Evolutionary conservation across 2,888 invertebrate genomes (phyloP), one percentile per base, ranked within the genome.

Genomic region (Noctuana brunneofusca): DNA sequence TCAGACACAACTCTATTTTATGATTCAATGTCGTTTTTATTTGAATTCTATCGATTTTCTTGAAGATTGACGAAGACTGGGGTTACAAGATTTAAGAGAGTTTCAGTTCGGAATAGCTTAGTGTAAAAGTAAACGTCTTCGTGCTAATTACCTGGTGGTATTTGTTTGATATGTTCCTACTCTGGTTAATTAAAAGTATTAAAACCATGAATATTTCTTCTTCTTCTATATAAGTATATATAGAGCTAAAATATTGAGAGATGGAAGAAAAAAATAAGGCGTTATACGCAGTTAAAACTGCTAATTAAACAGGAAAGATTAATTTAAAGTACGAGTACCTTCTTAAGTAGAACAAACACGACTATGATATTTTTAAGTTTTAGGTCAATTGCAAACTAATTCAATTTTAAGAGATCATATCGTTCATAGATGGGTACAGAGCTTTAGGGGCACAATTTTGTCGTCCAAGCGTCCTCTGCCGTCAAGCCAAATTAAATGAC

Each of bases 401-500:
- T 69, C 64, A 68, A 69, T 71, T 68, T 64, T 53, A 14, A 53
- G 52, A 38, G 16, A 53, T 46, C 53, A 59, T 59, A 46, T 59
- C 52, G 59, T 46, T 14, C 41, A 65, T 60, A 64, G 57, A 50
- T 32, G 64, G 64, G 65, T 55, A 65, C 72, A 68, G 72, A 76
- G 78, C 76, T 71, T 69, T 69, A 76, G 80, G 79, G 76, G 71
- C 76, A 74, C 75, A 81, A 85, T 86, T 86, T 83, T 75, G 77
- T 73, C 64, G 75, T 75, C 83, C 81, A 81, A 84, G 80, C 78
- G 68, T 72, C 71, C 75, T 75, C 79, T 75, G 79, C 80, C 81
- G 80, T 72, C 74, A 68, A 79, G 83, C 81, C 66, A 87, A 88
- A 89, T 89, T 86, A 85, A 89, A 89, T 85, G 88, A 87, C 72